Percentiles rank a stretch among this genome's conserved stretches.
Conservation (phyloP, 2,888 invertebrate genomes). For the Stratiomys singularior region DNA sequence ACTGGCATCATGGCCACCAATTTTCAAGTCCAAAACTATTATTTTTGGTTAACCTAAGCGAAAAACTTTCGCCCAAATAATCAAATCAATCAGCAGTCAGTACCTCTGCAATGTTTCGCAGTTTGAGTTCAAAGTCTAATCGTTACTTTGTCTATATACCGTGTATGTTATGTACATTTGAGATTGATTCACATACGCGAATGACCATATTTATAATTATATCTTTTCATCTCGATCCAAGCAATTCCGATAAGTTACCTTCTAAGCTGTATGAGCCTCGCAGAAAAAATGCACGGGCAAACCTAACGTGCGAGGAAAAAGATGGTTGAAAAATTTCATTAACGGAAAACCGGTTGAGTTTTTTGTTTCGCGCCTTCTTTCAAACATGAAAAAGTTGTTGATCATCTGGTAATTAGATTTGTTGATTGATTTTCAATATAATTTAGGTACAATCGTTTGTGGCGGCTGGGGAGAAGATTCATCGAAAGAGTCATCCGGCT, state of each 20-base stretch:
- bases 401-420: neutral
- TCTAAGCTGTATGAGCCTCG: neutral
- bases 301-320: neutral
- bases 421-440: neutral
- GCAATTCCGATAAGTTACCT: neutral
- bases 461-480: no score
- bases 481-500: no score
- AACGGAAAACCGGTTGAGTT: conserved; percentile 30
- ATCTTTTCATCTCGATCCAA: neutral
- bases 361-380: neutral
- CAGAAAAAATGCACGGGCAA: neutral
- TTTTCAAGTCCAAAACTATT: conserved; percentile 15
- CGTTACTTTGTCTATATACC: no score
- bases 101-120: neutral
- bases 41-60: neutral
- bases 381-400: no score
- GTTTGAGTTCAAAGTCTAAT: neutral
- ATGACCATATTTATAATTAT: neutral
- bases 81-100: neutral
- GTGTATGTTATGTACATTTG: no score
- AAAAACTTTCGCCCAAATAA: neutral
- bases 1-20: conserved; percentile 15
- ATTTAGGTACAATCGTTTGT: no score
- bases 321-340: conserved; percentile 23
- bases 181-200: no score